These are phyloP conservation scores for Synchiropus splendidus DNA, from an alignment of 2,113 vertebrate genomes.

Conservation along the genomic window DNA sequence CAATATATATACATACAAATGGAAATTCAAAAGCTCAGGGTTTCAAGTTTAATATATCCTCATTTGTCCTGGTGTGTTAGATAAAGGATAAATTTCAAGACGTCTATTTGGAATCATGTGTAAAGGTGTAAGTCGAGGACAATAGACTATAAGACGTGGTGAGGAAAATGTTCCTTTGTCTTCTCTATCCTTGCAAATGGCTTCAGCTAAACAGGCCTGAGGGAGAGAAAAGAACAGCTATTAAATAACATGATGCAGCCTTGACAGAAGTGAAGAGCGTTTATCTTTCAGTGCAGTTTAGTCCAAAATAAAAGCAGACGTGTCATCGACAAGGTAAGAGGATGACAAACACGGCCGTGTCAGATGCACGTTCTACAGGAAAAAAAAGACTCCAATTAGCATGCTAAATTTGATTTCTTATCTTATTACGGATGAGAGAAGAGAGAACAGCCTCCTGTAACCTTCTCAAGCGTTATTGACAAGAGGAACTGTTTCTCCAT, in stretches of 20 bases:
- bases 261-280: slow-evolving; percentile 20
- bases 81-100: no score
- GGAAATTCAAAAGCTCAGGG: no score
- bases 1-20: no score
- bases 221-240: slow-evolving; percentile 25
- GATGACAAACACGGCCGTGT: slow-evolving; percentile 15
- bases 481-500: slow-evolving; percentile 29
- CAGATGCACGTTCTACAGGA: slow-evolving; percentile 2
- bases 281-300: slow-evolving; percentile 19
- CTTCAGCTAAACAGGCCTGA: slow-evolving; percentile 24
- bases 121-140: slow-evolving; percentile 38
- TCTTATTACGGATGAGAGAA: slow-evolving; percentile 10
- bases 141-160: slow-evolving; percentile 31
- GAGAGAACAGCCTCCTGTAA: slow-evolving; percentile 14
- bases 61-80: no score
- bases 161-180: slow-evolving; percentile 23
- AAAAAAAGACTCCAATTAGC: slow-evolving; percentile 3
- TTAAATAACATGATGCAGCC: slow-evolving; percentile 29
- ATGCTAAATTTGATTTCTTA: slow-evolving; percentile 27
- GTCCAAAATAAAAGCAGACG: slow-evolving; percentile 12
- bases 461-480: no score
- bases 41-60: no score
- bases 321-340: slow-evolving; percentile 20
- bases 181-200: slow-evolving; percentile 33
- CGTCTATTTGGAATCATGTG: slow-evolving; percentile 23